phyloP scores from a whole-genome alignment of 2,797 vertebrate species.

The Masticophis lateralis region DNA sequence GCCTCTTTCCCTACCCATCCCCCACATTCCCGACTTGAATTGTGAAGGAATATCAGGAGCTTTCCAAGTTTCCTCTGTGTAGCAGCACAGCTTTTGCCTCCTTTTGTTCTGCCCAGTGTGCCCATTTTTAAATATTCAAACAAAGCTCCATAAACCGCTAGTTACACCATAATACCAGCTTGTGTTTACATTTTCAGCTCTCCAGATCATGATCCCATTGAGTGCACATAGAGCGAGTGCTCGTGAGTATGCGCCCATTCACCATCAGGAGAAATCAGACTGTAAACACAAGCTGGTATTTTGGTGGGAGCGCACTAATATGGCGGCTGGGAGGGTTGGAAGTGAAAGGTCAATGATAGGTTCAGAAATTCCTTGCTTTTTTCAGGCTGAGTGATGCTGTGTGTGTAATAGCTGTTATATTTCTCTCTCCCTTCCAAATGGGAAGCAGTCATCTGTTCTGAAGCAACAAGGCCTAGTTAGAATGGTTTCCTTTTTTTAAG shows the following conservation, averaged over 20 bases:
- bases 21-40: constrained; percentile 15
- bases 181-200: constrained; percentile 82
- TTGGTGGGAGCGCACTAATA: constrained; percentile 79
- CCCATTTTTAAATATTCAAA: constrained; percentile 79
- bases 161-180: constrained; percentile 81
- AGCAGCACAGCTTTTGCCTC: constrained; percentile 70
- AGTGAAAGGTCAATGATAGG: constrained; percentile 77
- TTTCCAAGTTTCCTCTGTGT: constrained; percentile 49
- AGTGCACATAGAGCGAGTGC: constrained; percentile 78
- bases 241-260: constrained; percentile 74
- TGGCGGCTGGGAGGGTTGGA: constrained; percentile 75
- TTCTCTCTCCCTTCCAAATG: constrained; percentile 58
- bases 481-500: constrained; percentile 44
- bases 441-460: constrained; percentile 61
- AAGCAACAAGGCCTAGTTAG: constrained; percentile 63
- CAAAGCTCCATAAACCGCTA: constrained; percentile 79
- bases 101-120: constrained; percentile 77
- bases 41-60: constrained; percentile 48
- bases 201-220: constrained; percentile 80
- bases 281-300: constrained; percentile 85
- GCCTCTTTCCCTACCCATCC: background rate
- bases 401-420: constrained; percentile 62
- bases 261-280: constrained; percentile 73
- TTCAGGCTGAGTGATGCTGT: constrained; percentile 75
- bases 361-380: constrained; percentile 76